Conservation (phyloP, 2,888 invertebrate genomes). For the Nomada lathburiana region DNA sequence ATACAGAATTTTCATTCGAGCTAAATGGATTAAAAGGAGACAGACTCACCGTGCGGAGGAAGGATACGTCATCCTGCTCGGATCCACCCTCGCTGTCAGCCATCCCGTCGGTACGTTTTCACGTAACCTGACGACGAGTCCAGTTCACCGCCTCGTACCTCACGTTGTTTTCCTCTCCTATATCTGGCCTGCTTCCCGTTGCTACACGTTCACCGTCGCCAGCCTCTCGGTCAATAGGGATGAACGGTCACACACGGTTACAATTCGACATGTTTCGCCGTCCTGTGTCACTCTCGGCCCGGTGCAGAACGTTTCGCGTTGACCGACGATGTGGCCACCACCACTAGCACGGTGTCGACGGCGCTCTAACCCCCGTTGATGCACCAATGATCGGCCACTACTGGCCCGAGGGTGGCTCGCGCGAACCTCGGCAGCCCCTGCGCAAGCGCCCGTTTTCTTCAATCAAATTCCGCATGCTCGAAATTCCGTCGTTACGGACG, state of each 20-base stretch:
- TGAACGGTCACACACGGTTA: slow-evolving; percentile 53
- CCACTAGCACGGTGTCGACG: slow-evolving; percentile 46
- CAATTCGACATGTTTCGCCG: slow-evolving; percentile 51
- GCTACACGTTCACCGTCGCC: slow-evolving; percentile 24
- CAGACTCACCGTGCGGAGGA: slow-evolving; percentile 97
- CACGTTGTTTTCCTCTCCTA: slow-evolving; percentile 17
- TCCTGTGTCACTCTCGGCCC: slow-evolving; percentile 31
- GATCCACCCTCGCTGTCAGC: slow-evolving; percentile 98
- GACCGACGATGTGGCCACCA: slow-evolving; percentile 9
- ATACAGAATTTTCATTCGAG: background rate
- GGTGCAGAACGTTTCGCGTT: slow-evolving; percentile 36
- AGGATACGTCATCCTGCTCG: slow-evolving; percentile 99
- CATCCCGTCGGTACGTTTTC: slow-evolving; percentile 85
- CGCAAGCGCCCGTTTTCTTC: slow-evolving; percentile 69
- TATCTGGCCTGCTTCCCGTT: slow-evolving; percentile 12
- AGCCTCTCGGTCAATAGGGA: slow-evolving; percentile 35
- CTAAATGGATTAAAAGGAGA: background rate
- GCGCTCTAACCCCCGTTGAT: slow-evolving; percentile 52
- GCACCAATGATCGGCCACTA: slow-evolving; percentile 70
- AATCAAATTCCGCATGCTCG: slow-evolving; percentile 75
- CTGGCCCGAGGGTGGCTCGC: slow-evolving; percentile 54
- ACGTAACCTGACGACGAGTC: slow-evolving; percentile 52
- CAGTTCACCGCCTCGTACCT: slow-evolving; percentile 15
- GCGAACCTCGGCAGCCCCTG: slow-evolving; percentile 52
- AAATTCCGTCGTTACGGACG: slow-evolving; percentile 55